Evolutionary conservation across 2,888 invertebrate genomes (phyloP).

Genomic region (Cinara cedri): DNA sequence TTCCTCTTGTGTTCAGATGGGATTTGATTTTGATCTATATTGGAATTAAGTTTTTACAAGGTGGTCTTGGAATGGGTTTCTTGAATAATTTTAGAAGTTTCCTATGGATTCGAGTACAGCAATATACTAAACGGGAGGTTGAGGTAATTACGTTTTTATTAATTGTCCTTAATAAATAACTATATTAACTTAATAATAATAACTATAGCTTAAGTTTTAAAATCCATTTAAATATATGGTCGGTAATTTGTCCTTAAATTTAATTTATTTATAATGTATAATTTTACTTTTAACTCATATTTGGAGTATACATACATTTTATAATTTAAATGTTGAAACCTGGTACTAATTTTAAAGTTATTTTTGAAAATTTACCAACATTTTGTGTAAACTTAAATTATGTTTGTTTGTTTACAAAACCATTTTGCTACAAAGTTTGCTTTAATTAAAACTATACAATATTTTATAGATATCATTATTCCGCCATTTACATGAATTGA

Average conservation of each 20-base stretch:
- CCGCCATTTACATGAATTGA: constrained; percentile 85
- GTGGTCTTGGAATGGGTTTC: constrained; percentile 92
- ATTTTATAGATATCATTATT: constrained; percentile 76
- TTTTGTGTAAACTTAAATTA: too few relatives aligned
- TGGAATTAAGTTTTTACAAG: constrained; percentile 89
- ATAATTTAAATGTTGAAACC: too few relatives aligned
- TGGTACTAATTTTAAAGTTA: too few relatives aligned
- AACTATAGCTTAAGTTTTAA: too few relatives aligned
- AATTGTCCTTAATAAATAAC: neutral
- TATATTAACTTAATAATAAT: neutral
- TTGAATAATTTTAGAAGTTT: constrained; percentile 89
- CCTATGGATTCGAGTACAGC: constrained; percentile 94
- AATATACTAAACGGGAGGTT: constrained; percentile 91
- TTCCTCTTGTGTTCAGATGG: constrained; percentile 77
- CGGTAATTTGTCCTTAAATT: too few relatives aligned
- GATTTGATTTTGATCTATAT: constrained; percentile 88
- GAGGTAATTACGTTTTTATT: constrained; percentile 67
- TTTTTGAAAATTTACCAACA: too few relatives aligned
- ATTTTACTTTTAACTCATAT: too few relatives aligned
- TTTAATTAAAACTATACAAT: constrained; percentile 45
- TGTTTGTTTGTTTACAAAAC: too few relatives aligned
- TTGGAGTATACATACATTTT: too few relatives aligned
- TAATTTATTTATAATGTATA: too few relatives aligned
- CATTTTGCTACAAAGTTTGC: too few relatives aligned
- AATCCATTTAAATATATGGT: too few relatives aligned